Percentiles rank a stretch among this genome's conserved stretches.
These are phyloP conservation scores for Prinia subflava DNA, from an alignment of 2,113 vertebrate species.

Conservation along the genomic window DNA sequence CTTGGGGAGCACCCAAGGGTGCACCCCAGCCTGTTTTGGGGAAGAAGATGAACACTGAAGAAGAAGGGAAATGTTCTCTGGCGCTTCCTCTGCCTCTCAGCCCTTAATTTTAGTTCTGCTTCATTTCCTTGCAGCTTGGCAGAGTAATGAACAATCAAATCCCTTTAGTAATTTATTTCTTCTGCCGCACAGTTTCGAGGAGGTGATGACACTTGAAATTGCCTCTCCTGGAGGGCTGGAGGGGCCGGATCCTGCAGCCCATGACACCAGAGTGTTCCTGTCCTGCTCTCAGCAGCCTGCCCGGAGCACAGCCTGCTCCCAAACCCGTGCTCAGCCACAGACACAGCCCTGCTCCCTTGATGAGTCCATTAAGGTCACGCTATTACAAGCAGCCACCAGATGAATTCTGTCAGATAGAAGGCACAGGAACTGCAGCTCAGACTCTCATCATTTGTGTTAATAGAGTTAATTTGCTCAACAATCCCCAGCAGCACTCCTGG, in stretches of 20 bases:
- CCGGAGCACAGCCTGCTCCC: not conserved
- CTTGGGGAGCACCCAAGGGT: not conserved
- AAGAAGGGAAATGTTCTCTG: not conserved
- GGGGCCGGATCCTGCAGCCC: not conserved
- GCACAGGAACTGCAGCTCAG: not conserved
- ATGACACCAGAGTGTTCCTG: not conserved
- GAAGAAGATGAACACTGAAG: not conserved
- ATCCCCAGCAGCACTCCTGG: conserved; percentile 9
- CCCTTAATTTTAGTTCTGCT: conserved; percentile 58
- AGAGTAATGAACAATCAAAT: conserved; percentile 59
- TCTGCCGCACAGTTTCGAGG: not conserved
- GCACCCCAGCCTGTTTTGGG: not conserved
- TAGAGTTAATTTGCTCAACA: conserved; percentile 52
- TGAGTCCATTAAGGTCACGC: conserved; percentile 38
- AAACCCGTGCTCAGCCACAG: not conserved
- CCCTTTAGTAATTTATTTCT: conserved; percentile 61
- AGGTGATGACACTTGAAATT: conserved; percentile 61
- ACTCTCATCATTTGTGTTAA: conserved; percentile 17
- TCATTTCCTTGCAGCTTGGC: conserved; percentile 51
- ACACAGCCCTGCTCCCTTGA: not conserved
- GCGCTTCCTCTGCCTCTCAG: not conserved
- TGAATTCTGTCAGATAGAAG: conserved; percentile 35
- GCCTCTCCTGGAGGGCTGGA: conserved; percentile 38
- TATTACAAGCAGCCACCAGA: conserved; percentile 55
- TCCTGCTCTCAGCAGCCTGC: not conserved